phyloP scores from a whole-genome alignment of 2,888 invertebrate genomes.

The Eremobia ochroleuca region DNA sequence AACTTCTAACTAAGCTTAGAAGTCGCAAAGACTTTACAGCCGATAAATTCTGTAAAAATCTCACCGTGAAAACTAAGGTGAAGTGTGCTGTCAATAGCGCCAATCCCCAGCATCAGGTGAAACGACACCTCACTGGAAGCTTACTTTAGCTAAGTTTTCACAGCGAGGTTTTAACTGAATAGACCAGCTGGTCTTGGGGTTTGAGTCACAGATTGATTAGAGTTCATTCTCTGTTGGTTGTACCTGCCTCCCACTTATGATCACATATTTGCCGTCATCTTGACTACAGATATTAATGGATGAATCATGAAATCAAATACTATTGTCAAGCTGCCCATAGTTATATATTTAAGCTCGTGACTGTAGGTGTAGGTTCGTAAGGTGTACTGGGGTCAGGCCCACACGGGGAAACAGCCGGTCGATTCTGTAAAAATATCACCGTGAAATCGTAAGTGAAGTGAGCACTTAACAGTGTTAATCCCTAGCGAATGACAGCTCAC shows the following conservation, averaged over 20 bases:
- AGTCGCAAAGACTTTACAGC: background rate
- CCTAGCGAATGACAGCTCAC: no score
- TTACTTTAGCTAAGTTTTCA: no score
- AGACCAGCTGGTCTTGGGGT: background rate
- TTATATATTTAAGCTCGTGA: background rate
- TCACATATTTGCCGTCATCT: background rate
- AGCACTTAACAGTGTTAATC: no score
- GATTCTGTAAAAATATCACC: no score
- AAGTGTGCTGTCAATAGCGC: no score
- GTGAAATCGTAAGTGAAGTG: no score
- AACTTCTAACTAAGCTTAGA: background rate
- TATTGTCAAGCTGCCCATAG: background rate
- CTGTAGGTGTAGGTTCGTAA: background rate
- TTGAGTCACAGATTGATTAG: background rate
- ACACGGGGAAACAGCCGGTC: no score
- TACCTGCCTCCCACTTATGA: background rate
- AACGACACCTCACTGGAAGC: no score
- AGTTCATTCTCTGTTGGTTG: background rate
- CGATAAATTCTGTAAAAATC: background rate
- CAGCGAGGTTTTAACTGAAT: no score
- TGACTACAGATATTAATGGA: background rate
- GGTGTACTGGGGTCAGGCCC: background rate
- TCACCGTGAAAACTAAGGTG: no score
- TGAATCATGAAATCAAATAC: background rate
- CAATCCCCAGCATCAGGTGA: no score